These are phyloP conservation scores for Vulpes ferrilata DNA, from an alignment of 2,113 vertebrate genomes.

Conservation along the genomic window DNA sequence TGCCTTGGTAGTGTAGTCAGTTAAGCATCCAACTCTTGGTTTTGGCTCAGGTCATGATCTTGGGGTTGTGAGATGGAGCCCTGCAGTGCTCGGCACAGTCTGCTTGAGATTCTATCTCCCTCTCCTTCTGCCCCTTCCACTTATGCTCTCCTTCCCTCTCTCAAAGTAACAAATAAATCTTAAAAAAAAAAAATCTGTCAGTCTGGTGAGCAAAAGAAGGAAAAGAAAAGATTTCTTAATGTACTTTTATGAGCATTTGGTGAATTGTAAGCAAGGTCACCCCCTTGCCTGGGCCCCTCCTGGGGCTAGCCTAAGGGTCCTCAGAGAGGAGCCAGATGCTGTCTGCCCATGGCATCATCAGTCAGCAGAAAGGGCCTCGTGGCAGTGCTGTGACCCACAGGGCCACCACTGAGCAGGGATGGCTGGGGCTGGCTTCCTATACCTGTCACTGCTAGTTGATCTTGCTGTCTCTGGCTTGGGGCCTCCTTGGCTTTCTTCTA, in stretches of 20 bases:
- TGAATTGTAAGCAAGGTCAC: neutral
- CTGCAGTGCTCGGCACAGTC: neutral
- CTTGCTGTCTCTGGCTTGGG: constrained; percentile 89
- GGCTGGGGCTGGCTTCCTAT: neutral
- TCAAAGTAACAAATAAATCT: neutral
- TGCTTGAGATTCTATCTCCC: neutral
- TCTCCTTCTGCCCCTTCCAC: neutral
- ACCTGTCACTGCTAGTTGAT: constrained; percentile 96
- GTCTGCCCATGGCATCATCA: neutral
- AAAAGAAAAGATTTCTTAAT: neutral
- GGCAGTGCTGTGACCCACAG: neutral
- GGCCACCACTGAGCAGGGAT: neutral
- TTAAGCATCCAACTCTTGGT: neutral
- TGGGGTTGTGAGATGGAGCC: neutral
- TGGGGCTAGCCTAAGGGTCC: neutral
- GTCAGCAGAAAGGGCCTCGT: neutral
- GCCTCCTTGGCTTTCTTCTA: constrained; percentile 91
- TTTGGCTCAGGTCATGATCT: neutral
- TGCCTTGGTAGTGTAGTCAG: neutral
- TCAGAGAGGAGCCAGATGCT: neutral
- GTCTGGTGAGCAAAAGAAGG: neutral
- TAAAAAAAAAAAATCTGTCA: neutral
- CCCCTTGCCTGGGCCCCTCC: neutral
- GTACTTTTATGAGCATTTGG: neutral
- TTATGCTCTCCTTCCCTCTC: neutral